Percentiles rank a stretch among this genome's conserved stretches.
Evolutionary conservation across 2,113 vertebrate genomes (phyloP).

Genomic region (Ochotona curzoniae): DNA sequence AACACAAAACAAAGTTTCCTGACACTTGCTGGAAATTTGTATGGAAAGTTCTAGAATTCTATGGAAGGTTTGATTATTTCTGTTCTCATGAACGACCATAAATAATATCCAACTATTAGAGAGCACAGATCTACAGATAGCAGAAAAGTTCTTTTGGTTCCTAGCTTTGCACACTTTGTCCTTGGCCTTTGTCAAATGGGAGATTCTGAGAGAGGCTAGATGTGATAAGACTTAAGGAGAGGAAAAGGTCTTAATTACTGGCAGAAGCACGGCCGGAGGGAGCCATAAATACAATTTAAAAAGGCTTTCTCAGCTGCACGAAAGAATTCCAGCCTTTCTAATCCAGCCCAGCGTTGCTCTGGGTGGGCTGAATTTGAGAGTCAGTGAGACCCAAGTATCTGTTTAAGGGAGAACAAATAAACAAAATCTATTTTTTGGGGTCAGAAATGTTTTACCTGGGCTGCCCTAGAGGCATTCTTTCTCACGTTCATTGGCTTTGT

Average conservation of each 20-base stretch:
- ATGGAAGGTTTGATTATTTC: neutral
- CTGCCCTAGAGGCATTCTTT: slow-evolving; percentile 32
- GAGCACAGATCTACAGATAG: slow-evolving; percentile 24
- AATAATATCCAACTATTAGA: slow-evolving; percentile 56
- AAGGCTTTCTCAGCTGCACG: slow-evolving; percentile 45
- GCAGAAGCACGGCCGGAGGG: slow-evolving; percentile 57
- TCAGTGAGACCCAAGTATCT: slow-evolving; percentile 34
- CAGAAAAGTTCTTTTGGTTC: slow-evolving; percentile 30
- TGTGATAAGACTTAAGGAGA: slow-evolving; percentile 58
- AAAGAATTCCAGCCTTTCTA: slow-evolving; percentile 58
- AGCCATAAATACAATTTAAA: slow-evolving; percentile 55
- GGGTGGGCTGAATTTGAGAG: slow-evolving; percentile 50
- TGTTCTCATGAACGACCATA: neutral
- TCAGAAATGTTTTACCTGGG: slow-evolving; percentile 48
- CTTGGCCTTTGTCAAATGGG: slow-evolving; percentile 55
- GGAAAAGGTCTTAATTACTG: slow-evolving; percentile 50
- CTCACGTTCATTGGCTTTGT: slow-evolving; percentile 21
- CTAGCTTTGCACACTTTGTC: slow-evolving; percentile 53
- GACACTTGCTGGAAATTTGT: slow-evolving; percentile 29
- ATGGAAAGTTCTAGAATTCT: neutral
- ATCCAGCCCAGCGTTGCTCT: neutral
- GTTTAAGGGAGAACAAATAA: slow-evolving; percentile 46
- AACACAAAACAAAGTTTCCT: neutral
- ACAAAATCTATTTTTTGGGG: slow-evolving; percentile 45
- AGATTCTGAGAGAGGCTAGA: slow-evolving; percentile 57